Conservation (phyloP, 2,113 vertebrate species). For the Burhinus bistriatus region DNA sequence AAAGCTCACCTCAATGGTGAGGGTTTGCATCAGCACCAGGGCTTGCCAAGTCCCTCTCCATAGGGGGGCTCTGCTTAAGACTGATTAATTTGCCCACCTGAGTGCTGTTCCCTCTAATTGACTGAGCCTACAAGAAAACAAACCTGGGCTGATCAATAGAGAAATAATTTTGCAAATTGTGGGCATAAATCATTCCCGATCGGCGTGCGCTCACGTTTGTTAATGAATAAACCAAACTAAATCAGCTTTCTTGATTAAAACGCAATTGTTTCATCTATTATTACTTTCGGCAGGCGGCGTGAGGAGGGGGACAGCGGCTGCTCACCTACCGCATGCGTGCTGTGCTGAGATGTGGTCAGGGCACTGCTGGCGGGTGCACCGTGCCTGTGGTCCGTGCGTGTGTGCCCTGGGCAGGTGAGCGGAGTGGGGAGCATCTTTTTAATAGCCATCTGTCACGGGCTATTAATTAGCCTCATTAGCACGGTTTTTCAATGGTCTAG, state of each 20-base stretch:
- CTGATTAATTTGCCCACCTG: constrained; percentile 62
- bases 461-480: background rate
- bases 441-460: background rate
- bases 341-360: too few species aligned
- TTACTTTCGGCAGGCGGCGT: background rate
- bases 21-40: background rate
- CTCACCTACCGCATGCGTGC: fast-evolving
- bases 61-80: background rate
- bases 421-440: too few species aligned
- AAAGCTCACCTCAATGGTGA: background rate
- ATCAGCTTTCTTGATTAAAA: constrained; percentile 78
- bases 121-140: constrained; percentile 67
- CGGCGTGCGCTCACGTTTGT: constrained; percentile 36
- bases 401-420: too few species aligned
- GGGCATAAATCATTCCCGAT: constrained; percentile 73
- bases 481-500: background rate
- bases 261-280: constrained; percentile 60
- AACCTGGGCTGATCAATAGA: constrained; percentile 71
- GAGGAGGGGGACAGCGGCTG: background rate
- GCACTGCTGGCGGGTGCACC: too few species aligned
- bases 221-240: constrained; percentile 69
- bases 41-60: background rate
- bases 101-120: constrained; percentile 66
- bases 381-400: too few species aligned
- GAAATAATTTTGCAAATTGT: constrained; percentile 81